Base-by-base conservation (phyloP, 2,888 invertebrate species). In the Lacanobia oleracea region DNA sequence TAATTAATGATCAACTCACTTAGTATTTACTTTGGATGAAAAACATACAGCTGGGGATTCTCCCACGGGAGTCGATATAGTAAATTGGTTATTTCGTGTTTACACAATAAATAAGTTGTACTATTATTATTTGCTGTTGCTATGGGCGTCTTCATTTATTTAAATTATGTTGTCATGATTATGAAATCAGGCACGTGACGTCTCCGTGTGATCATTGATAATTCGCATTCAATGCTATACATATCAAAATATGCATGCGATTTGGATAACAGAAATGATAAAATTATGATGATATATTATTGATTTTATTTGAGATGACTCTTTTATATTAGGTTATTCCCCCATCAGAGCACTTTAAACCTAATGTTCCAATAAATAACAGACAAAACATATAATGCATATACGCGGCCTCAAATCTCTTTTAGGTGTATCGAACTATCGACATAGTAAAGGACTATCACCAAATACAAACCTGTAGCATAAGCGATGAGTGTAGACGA, bases 401-500 rank as follows among this genome's bases (percentile, higher is more conserved):
- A n/a, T 21, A 51, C 2, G 8, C 10, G 0, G 57, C 21, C 9
- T 33, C 33, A 27, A 45, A 59, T 2, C 12, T 67, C 5, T 51
- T 21, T 48, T 12, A 40, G 2, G 23, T 23, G 2, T 3, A 7
- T 37, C n/a, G n/a, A n/a, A n/a, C n/a, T n/a, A n/a, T n/a, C 12
- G 27, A 12, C 12, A 23, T 37, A 53, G 14, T 43, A 9, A 45
- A 50, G 1, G 27, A 43, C 37, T 60, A 40, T 48, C n/a, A 43
- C 10, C 33, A 81, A 9, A 50, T 65, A 0, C 2, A 18, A 67
- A 96, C 94, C 95, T 90, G 94, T 90, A 81, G 96, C 93, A 87
- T 95, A 94, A 77, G 91, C 90, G 83, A 95, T 91, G 60, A 95
- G 89, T 65, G 92, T 92, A 45, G 92, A 87, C 48, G 96, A 93